Evolutionary conservation across 2,797 vertebrate genomes (phyloP), one percentile per base, ranked within the genome.

Genomic region (Avahi laniger): DNA sequence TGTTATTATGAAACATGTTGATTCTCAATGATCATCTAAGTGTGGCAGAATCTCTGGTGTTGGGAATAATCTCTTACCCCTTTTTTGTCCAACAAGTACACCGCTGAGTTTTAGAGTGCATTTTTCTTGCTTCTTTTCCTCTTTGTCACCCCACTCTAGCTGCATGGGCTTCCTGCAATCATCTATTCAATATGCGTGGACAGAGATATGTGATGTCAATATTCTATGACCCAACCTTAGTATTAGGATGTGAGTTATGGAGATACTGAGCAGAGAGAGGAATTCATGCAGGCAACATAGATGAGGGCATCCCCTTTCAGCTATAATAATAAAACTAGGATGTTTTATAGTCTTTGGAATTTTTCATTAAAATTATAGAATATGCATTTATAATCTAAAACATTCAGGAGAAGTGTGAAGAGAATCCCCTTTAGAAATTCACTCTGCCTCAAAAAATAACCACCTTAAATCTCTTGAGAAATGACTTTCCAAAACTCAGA

Each of bases 401-500:
- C 5, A 76, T 41, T 87, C 9, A 84, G 59, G 43, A 93, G 41
- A 76, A 87, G 46, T 61, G 26, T 50, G n/a, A 95, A 93, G 33
- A 89, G 30, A 95, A 86, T 92, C n/a, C 26, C 2, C 35, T 41
- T 91, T 69, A 69, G 59, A 76, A 95, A 86, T 90, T 4, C 43
- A 30, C 89, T 61, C 14, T 63, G 22, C 33, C 57, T 75, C 9
- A 33, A 13, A 84, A 95, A 84, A 90, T 38, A 82, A 67, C 28
- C 7, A 11, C 63, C 52, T 90, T 67, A 65, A 85, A 82, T 93
- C 80, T 90, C 88, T 95, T 91, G 61, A 97, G 57, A 41, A 96
- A 67, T 89, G 30, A 90, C 75, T 69, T 67, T 79, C 84, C 63
- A 95, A 92, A 95, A 89, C 81, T 85, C 83, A 97, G 59, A 93